Evolutionary conservation across 2,113 vertebrate species (phyloP), one percentile per base, ranked within the genome.

Genomic region (Corythoichthys intestinalis): DNA sequence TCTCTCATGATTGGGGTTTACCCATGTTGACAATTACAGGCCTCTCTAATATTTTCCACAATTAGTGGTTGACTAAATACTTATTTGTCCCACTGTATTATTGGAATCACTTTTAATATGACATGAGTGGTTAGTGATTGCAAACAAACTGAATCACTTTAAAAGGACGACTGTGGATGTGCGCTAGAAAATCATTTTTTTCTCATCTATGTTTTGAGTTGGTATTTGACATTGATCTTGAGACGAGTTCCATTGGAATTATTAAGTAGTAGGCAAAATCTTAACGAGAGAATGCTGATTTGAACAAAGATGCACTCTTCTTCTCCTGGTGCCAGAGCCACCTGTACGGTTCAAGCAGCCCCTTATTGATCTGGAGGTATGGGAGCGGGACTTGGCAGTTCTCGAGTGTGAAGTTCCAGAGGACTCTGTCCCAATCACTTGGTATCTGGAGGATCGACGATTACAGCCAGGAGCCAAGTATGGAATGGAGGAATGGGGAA

Each of bases 381-480:
- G 90, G 12, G 97, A 99, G 80, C 83, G 88, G 3, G 94, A 97
- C 70, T 93, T 95, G 1, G 97, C 92, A 0, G 87, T 99, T 78
- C 89, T 99, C 46, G 97, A 99, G 86, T 99, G 97, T 80, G 94
- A 96, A 85, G 97, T 99, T 28, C 96, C 97, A 0, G 90, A 95
- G 76, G 94, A 95, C 76, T 93, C 94, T 34, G 95, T 96, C 58
- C 91, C 94, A 61, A 98, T 96, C 0, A 88, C 94, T 44, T 99
- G 97, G 97, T 98, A 95, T 88, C 91, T 97, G 41, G 97, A 98
- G 87, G 96, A 98, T 83, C 92, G 94, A 61, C 87, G 95, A 69
- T 90, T 98, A 74, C 94, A 96, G 82, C 95, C 97, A 76, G 95
- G 96, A 72, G 94, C 91, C 83, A 97, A 98, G 83, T 98, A 99